Conservation (phyloP, 2,113 vertebrate genomes). For the Mola mola region DNA sequence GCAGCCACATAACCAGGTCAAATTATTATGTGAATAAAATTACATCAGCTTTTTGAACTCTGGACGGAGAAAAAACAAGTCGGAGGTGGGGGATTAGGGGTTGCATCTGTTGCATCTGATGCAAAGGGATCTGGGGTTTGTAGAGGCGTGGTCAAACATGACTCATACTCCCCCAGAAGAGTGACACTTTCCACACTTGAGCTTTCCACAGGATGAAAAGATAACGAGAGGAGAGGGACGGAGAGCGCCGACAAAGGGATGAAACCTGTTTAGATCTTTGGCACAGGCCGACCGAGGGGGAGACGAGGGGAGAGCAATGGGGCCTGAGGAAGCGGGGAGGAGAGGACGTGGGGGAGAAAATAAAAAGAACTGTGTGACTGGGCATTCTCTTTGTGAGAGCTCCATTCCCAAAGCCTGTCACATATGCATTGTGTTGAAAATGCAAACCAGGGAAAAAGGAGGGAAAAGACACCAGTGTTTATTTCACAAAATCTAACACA, state of each 20-base stretch:
- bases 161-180: constrained; percentile 32
- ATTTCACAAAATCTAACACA: constrained; percentile 17
- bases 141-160: constrained; percentile 55
- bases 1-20: not conserved
- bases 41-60: not conserved
- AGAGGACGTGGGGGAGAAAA: constrained; percentile 24
- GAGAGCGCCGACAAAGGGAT: constrained; percentile 55
- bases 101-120: constrained; percentile 30
- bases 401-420: constrained; percentile 46
- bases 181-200: constrained; percentile 40
- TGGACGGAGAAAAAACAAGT: constrained; percentile 22
- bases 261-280: constrained; percentile 68
- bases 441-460: too few species aligned
- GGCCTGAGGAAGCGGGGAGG: constrained; percentile 1
- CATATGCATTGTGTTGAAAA: not conserved
- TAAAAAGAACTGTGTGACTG: constrained; percentile 39
- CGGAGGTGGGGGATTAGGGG: constrained; percentile 15
- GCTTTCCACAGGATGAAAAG: constrained; percentile 53
- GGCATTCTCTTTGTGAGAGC: constrained; percentile 52
- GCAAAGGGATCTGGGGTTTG: constrained; percentile 58
- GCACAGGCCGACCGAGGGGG: constrained; percentile 33
- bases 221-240: constrained; percentile 45
- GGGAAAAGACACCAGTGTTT: constrained; percentile 11
- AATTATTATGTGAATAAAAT: constrained; percentile 14
- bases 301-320: constrained; percentile 10